Percentiles rank a stretch among this genome's conserved stretches.
Evolutionary conservation across 1,140 invertebrate genomes (phyloP).

Genomic region (Mizuhopecten yessoensis): DNA sequence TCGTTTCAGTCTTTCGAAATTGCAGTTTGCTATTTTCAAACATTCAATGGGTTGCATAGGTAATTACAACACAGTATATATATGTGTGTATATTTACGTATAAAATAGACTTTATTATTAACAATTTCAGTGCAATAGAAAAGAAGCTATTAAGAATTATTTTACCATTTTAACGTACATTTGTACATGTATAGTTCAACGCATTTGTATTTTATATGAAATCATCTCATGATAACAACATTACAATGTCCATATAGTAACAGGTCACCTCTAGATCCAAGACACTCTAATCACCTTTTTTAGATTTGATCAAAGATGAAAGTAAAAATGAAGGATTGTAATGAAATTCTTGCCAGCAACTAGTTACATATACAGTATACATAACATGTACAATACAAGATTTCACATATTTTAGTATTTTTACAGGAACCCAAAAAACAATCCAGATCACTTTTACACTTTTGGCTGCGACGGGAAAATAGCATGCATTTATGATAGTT

Average conservation of each 20-base stretch:
- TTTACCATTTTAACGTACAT: neutral
- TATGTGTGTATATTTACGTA: neutral
- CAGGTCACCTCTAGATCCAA: neutral
- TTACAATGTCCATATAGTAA: neutral
- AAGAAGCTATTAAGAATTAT: neutral
- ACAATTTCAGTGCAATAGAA: constrained; percentile 34
- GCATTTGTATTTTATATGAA: neutral
- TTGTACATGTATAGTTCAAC: neutral
- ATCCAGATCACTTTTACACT: too few species aligned
- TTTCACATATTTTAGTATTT: neutral
- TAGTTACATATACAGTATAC: too few species aligned
- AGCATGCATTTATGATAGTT: too few species aligned
- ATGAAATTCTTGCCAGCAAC: too few species aligned
- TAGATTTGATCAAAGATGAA: neutral
- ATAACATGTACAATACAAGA: neutral
- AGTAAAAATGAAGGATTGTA: too few species aligned
- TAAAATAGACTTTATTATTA: neutral
- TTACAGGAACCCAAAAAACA: too few species aligned
- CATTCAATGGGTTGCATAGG: neutral
- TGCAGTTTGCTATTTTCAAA: neutral
- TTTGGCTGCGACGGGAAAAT: too few species aligned
- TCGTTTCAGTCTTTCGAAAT: neutral
- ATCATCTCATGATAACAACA: neutral
- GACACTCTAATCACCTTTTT: neutral
- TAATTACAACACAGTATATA: neutral